A percentile compares a stretch with the other conserved stretches of the same genome.
phyloP scores from a whole-genome alignment of 2,113 vertebrate genomes.

The Holacanthus passer region DNA sequence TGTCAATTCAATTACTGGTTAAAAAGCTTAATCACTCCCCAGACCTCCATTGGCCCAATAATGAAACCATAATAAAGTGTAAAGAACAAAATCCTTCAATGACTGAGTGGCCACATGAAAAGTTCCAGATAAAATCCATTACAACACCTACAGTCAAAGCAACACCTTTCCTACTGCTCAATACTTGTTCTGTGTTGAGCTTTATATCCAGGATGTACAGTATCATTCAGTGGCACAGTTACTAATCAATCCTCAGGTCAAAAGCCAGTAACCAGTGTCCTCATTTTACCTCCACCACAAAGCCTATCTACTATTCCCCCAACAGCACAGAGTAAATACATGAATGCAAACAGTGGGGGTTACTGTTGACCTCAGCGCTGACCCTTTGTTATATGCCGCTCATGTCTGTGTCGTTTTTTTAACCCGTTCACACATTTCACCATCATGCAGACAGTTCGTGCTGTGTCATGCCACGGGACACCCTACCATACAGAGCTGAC shows the following conservation, averaged over 20 bases:
- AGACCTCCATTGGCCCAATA: too few relatives aligned
- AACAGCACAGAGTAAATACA: constrained; percentile 19
- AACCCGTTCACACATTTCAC: background rate
- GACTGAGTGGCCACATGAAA: background rate
- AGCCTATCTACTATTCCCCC: background rate
- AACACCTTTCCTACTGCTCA: background rate
- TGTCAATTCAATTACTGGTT: background rate
- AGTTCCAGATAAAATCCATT: background rate
- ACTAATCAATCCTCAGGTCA: constrained; percentile 15
- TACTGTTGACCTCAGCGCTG: background rate
- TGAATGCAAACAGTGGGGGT: constrained; percentile 23
- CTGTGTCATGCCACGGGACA: background rate
- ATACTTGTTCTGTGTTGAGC: background rate
- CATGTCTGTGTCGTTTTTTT: background rate
- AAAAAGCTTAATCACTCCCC: background rate
- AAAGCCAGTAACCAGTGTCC: constrained; percentile 14
- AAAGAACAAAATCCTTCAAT: background rate
- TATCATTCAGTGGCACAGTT: constrained; percentile 14
- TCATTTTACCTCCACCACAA: background rate
- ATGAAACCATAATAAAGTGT: background rate
- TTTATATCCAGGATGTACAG: background rate
- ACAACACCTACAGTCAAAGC: background rate
- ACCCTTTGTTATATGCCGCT: background rate
- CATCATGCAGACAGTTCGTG: background rate
- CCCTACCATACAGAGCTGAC: background rate